Conservation (phyloP, 2,888 invertebrate genomes). For the Steinernema carpocapsae region DNA sequence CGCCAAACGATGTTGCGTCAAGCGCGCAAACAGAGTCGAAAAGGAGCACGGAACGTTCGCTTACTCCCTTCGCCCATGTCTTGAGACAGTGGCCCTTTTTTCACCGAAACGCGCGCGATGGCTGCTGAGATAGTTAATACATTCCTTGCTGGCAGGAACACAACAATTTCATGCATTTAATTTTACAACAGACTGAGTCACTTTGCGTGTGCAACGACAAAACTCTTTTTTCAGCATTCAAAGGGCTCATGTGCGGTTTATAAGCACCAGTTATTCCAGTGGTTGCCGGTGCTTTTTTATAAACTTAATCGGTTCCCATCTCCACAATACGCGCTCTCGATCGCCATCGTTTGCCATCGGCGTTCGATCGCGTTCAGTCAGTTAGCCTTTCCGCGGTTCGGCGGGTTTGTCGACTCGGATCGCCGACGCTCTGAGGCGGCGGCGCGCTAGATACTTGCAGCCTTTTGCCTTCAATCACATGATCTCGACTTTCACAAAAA, state of each 20-base stretch:
- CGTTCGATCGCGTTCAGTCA: conserved; percentile 17
- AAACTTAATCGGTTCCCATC: conserved; percentile 22
- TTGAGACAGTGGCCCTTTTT: not conserved
- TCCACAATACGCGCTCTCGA: conserved; percentile 23
- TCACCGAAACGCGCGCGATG: not conserved
- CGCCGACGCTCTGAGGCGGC: not conserved
- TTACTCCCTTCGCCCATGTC: not conserved
- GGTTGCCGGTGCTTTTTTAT: conserved; percentile 20
- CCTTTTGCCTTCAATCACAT: conserved; percentile 10
- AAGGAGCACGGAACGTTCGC: conserved; percentile 30
- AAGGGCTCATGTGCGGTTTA: conserved; percentile 5
- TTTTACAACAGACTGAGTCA: conserved; percentile 15
- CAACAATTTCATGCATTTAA: not conserved
- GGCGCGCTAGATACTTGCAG: not conserved
- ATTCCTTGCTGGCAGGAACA: not conserved
- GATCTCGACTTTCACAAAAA: not conserved
- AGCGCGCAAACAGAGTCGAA: conserved; percentile 27
- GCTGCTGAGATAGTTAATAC: not conserved
- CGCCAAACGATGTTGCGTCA: conserved; percentile 32
- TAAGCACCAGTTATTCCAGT: conserved; percentile 4
- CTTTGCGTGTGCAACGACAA: not conserved
- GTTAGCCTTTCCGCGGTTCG: conserved; percentile 20
- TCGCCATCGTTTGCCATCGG: conserved; percentile 24
- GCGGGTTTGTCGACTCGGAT: conserved; percentile 12
- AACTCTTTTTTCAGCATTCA: not conserved